A percentile compares a stretch with the other conserved stretches of the same genome.
phyloP scores from a whole-genome alignment of 2,888 invertebrate genomes.

The Rotaria macrura region DNA sequence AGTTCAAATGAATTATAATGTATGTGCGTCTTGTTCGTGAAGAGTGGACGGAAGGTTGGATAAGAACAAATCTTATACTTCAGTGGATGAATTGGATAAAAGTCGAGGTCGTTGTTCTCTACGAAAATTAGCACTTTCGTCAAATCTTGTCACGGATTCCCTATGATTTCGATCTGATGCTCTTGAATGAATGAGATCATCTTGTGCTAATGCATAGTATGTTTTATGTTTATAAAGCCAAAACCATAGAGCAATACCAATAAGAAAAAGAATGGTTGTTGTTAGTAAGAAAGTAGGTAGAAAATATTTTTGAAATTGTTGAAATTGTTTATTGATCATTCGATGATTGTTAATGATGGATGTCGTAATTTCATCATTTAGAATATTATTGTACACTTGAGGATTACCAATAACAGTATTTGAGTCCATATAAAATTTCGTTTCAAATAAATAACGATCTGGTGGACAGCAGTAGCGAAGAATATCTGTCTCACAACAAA shows the following conservation, averaged over 20 bases:
- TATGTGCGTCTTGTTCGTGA: too few relatives aligned
- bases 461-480: neutral
- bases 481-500: neutral
- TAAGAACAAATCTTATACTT: neutral
- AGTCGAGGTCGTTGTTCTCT: neutral
- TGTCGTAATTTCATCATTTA: neutral
- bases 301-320: slow-evolving; percentile 6
- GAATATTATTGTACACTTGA: neutral
- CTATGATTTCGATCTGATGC: neutral
- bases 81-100: neutral
- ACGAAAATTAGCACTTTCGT: neutral
- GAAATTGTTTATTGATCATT: neutral
- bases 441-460: neutral
- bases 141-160: neutral
- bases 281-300: neutral
- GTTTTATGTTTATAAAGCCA: neutral
- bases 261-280: neutral
- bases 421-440: neutral
- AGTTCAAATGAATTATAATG: too few relatives aligned
- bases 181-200: neutral
- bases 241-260: slow-evolving; percentile 16
- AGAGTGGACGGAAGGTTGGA: neutral
- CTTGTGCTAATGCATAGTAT: neutral
- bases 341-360: neutral
- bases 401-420: neutral